A percentile compares a stretch with the other conserved stretches of the same genome.
phyloP scores from a whole-genome alignment of 1,140 invertebrate genomes.

The Aporrectodea caliginosa region DNA sequence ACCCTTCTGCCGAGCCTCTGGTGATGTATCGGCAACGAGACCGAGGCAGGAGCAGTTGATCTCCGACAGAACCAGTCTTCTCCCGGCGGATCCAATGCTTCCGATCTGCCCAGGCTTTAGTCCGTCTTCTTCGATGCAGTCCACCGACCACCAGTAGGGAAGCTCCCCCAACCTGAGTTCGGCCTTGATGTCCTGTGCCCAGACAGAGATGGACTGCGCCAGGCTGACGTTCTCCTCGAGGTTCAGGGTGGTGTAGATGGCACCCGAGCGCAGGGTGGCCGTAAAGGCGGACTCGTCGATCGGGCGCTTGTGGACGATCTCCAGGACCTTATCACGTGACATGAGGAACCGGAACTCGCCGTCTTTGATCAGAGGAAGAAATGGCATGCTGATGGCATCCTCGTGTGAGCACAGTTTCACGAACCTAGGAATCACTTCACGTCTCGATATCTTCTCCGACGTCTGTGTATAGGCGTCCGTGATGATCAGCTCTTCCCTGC shows the following conservation, averaged over 20 bases:
- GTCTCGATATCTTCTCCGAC: constrained; percentile 16
- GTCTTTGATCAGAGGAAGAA: constrained; percentile 33
- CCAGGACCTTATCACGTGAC: constrained; percentile 25
- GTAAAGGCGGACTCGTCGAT: constrained; percentile 33
- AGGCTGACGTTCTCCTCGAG: constrained; percentile 23
- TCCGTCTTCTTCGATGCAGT: constrained; percentile 30
- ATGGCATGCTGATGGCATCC: constrained; percentile 35
- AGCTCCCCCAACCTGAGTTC: constrained; percentile 29
- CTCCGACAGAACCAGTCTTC: constrained; percentile 30
- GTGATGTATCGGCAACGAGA: constrained; percentile 32
- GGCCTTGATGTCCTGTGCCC: constrained; percentile 29
- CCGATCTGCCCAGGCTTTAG: constrained; percentile 24
- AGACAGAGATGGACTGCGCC: constrained; percentile 22
- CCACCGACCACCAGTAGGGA: constrained; percentile 35
- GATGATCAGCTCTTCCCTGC: constrained; percentile 10
- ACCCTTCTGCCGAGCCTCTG: constrained; percentile 32
- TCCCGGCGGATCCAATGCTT: constrained; percentile 15
- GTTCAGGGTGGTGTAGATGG: constrained; percentile 31
- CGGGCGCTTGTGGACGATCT: constrained; percentile 33
- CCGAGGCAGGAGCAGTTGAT: constrained; percentile 34
- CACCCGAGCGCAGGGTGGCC: constrained; percentile 31
- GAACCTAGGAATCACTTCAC: constrained; percentile 27
- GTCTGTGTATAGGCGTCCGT: constrained; percentile 32
- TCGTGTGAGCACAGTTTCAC: constrained; percentile 20
- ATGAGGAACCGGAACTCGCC: constrained; percentile 34